Percentiles rank a stretch among this genome's conserved stretches.
Conservation (phyloP, 2,888 invertebrate species). For the Pseudococcus viburni region DNA sequence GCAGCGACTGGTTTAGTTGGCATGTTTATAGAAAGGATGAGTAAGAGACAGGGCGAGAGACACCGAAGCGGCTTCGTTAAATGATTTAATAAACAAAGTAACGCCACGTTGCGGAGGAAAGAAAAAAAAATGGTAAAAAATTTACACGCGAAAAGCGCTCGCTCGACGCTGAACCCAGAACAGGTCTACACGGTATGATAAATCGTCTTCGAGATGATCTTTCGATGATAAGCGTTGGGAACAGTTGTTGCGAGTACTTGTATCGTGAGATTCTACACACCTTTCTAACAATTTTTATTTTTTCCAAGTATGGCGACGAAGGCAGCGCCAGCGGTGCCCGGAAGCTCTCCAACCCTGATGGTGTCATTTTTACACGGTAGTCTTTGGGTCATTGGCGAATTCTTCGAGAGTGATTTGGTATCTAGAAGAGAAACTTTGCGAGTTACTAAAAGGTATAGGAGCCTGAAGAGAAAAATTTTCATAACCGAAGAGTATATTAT, state of each 20-base stretch:
- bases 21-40: conserved; percentile 50
- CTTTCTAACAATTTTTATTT: not conserved
- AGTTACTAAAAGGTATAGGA: not conserved
- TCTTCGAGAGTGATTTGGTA: not conserved
- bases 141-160: conserved; percentile 23
- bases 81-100: conserved; percentile 54
- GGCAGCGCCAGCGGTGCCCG: not conserved
- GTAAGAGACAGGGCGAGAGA: not conserved
- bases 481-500: not conserved
- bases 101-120: not conserved
- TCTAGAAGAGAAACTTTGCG: not conserved
- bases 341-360: not conserved
- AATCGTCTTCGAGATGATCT: conserved; percentile 26
- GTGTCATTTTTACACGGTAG: not conserved
- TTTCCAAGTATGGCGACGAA: not conserved
- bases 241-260: not conserved
- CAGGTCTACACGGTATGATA: conserved; percentile 31
- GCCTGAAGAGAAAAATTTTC: not conserved
- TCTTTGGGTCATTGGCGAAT: not conserved
- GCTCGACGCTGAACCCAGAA: not conserved
- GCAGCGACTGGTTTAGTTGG: conserved; percentile 48
- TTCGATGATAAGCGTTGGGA: conserved; percentile 28
- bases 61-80: conserved; percentile 45
- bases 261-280: conserved; percentile 24
- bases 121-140: not conserved